A percentile compares a stretch with the other conserved stretches of the same genome.
phyloP scores from a whole-genome alignment of 2,113 vertebrate species.

The Taxidea taxus region DNA sequence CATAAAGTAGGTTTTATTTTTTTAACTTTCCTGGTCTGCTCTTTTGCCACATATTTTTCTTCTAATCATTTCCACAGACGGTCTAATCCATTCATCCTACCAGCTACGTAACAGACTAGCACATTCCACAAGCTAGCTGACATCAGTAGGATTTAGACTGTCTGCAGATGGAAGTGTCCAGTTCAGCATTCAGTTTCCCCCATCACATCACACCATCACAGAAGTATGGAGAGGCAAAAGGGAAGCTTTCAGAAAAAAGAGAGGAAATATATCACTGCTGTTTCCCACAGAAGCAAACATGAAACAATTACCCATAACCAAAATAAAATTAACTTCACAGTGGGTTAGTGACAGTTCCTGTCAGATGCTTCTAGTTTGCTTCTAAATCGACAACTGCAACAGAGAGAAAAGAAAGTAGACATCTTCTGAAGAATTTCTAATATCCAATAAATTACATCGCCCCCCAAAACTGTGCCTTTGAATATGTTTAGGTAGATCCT shows the following conservation, averaged over 20 bases:
- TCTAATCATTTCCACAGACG: conserved; percentile 1
- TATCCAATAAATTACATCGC: conserved; percentile 10
- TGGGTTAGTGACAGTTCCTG: conserved; percentile 37
- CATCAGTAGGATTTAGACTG: not conserved
- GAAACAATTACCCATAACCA: conserved; percentile 42
- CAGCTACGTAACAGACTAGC: conserved; percentile 43
- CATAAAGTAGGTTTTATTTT: not conserved
- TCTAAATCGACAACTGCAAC: conserved; percentile 44
- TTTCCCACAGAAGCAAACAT: conserved; percentile 32
- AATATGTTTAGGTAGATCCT: not conserved
- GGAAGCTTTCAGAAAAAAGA: not conserved
- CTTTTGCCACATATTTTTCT: conserved; percentile 36
- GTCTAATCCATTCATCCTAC: conserved; percentile 41
- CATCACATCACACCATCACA: not conserved
- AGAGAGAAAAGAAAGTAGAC: conserved; percentile 34
- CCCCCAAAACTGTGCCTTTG: not conserved
- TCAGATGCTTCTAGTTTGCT: conserved; percentile 38
- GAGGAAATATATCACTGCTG: not conserved
- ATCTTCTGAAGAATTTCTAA: conserved; percentile 22
- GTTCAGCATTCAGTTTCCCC: not conserved
- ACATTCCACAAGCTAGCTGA: conserved; percentile 33
- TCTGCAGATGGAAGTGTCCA: not conserved
- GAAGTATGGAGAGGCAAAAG: not conserved
- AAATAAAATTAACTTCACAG: conserved; percentile 60
- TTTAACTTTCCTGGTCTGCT: conserved; percentile 16